These are phyloP conservation scores for Melanotaenia pygmaea DNA, from an alignment of 2,797 vertebrate species.

Conservation along the genomic window DNA sequence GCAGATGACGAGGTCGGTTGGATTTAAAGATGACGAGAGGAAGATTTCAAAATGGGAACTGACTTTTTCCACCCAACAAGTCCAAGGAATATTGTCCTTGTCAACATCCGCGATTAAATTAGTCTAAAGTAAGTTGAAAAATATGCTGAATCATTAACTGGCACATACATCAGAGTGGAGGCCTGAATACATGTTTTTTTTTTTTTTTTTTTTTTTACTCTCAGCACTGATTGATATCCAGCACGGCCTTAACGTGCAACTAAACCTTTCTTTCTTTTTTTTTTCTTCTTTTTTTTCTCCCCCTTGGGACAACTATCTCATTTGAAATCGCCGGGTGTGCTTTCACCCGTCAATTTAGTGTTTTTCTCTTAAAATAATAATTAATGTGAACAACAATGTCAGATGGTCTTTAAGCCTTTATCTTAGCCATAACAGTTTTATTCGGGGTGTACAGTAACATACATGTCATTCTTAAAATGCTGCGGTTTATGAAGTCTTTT, in stretches of 20 bases:
- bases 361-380: neutral
- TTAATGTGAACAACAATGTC: neutral
- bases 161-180: neutral
- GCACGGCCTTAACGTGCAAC: neutral
- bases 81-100: conserved; percentile 50
- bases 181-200: neutral
- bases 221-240: neutral
- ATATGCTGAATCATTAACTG: neutral
- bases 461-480: neutral
- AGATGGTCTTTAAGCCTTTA: neutral
- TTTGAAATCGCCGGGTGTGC: neutral
- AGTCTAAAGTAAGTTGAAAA: conserved; percentile 59
- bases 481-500: neutral
- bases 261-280: neutral
- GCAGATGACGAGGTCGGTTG: conserved; percentile 9
- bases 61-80: conserved; percentile 34
- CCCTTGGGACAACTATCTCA: no score
- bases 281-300: neutral
- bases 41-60: conserved; percentile 59
- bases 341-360: neutral
- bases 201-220: no score
- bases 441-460: neutral
- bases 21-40: conserved; percentile 9
- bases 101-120: conserved; percentile 36
- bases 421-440: neutral